Evolutionary conservation across 1,140 invertebrate species (phyloP), one percentile per base, ranked within the genome.

Genomic region (Drosophila nebulosa): DNA sequence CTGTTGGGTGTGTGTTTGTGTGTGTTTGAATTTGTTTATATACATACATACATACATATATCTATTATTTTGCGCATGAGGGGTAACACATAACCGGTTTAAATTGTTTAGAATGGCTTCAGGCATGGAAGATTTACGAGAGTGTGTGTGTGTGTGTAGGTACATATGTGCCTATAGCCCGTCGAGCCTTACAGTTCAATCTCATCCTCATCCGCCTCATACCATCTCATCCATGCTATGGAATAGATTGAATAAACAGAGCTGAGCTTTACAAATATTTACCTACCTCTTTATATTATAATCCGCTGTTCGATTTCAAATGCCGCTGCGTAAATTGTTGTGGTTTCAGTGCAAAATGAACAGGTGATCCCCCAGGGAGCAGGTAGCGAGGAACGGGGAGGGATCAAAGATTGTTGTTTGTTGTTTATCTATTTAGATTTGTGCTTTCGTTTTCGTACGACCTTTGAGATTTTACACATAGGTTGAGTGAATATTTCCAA

Each of bases 31-130:
- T 26, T 39, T 59, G 35, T 36, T 12, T 39, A 42, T 59, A 35
- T 26, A 46, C 9, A 18, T 46, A 10, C 3, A 36, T n/a, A 36
- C n/a, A 32, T 39, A 18, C n/a, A 21, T 16, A 42, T 42, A 21
- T 46, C 16, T 46, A 46, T 35, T 57, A 32, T 59, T 70, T 52
- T 39, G 39, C 39, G n/a, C 30, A 56, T 16, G 30, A 21, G 24
- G 52, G 64, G 64, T 67, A 74, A 61, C 18, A 53, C 35, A 75
- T 35, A 75, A 75, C 72, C 72, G 63, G 69, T 71, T 71, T 66
- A 26, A 59, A 66, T 51, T 75, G 64, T 75, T 69, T 74, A 16
- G 42, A 74, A 46, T 73, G 35, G 73, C 52, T 65, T 74, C 22
- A 42, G 52, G 18, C 5, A 55, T 59, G 18, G 26, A 22, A 30